Base-by-base conservation (phyloP, 2,797 vertebrate genomes). In the Sardinella longiceps region DNA sequence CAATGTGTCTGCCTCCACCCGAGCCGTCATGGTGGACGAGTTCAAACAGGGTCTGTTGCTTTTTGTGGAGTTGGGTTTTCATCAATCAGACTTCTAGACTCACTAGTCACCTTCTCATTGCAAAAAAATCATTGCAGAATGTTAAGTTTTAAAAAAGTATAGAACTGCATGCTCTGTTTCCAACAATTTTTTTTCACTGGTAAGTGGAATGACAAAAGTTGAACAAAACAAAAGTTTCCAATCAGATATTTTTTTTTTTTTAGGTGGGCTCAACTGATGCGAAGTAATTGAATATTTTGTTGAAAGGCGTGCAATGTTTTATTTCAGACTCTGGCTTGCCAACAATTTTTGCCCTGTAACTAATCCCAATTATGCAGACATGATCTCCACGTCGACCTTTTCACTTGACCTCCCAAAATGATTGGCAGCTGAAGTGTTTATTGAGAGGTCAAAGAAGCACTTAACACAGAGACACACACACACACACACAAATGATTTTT, bases 1-100 rank as follows among this genome's bases (percentile, higher is more conserved):
- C 96, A 98, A 97, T 91, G 96, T 97, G 90, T 97, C 96, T 51
- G 91, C 93, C 92, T 98, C 97, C 87, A 97, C 97, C 88, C 94
- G 97, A 63, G 94, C 96, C 88, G 94, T 98, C 91, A 97, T 98
- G 94, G 95, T 94, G 90, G 96, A 97, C 89, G 97, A 98, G 93
- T 97, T 97, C 92, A 95, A 97, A 85, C 95, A 95, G 93, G 97
- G 97, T 97, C 93, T 95, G 96, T 90, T 77, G 12, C 18, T 33
- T 15, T 74, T 20, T 77, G 70, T 77, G 70, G 30, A 70, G 28
- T 70, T 33, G 14, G 28, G 14, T 15, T 70, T 33, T 70, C 63
- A 33, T 18, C 11, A 30, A 3, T 5, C 63, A 70, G 63, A 33
- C 3, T 33, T 70, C 30, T 28, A 63, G 0, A 63, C 5, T 63